Evolutionary conservation across 2,113 vertebrate genomes (phyloP).

Genomic region (Phrynocephalus versicolor): DNA sequence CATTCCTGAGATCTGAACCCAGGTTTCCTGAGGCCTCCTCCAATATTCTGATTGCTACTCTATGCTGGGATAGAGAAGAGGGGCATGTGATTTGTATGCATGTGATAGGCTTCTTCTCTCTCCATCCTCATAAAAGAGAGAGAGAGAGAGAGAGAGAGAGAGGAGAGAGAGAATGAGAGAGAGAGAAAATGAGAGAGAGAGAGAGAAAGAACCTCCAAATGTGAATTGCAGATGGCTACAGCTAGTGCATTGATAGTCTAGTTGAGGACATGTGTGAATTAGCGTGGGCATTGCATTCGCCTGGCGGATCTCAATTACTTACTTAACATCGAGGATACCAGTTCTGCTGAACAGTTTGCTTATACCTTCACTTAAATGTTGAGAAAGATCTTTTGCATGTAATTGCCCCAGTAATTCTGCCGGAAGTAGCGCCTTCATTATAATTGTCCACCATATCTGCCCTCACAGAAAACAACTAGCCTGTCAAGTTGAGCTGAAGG

Average conservation of each 20-base stretch:
- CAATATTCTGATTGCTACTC: no score
- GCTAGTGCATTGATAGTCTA: neutral
- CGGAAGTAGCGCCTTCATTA: slow-evolving; percentile 58
- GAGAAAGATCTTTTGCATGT: slow-evolving; percentile 41
- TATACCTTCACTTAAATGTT: slow-evolving; percentile 32
- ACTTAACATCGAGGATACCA: neutral
- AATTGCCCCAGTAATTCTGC: slow-evolving; percentile 38
- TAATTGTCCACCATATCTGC: slow-evolving; percentile 48
- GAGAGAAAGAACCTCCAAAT: neutral
- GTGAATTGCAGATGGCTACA: neutral
- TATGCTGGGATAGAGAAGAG: no score
- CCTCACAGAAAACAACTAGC: neutral
- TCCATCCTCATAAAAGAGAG: neutral
- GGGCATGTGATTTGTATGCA: no score
- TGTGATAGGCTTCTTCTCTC: neutral
- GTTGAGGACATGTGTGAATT: neutral
- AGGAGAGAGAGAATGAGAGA: neutral
- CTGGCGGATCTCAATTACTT: neutral
- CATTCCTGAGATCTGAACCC: no score
- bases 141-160: no score
- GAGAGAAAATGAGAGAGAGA: no score
- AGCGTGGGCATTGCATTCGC: neutral
- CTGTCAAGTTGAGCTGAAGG: slow-evolving; percentile 21
- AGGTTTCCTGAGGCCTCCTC: no score
- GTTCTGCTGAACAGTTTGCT: neutral